Evolutionary conservation across 1,140 invertebrate species (phyloP).

Genomic region (Neodiprion virginianus): DNA sequence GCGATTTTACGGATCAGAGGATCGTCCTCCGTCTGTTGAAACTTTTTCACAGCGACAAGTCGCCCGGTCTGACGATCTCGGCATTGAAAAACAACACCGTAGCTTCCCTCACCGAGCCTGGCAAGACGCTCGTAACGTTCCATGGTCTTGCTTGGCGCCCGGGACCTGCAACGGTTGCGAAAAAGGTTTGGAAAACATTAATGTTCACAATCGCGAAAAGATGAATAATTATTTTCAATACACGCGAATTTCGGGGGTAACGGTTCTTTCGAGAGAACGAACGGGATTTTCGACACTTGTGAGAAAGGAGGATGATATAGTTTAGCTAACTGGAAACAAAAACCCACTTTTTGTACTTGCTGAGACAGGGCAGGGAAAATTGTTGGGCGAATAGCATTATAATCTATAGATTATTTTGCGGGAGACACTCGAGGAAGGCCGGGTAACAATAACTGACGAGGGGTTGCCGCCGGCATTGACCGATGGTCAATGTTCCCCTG

Average conservation of each 20-base stretch:
- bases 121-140: slow-evolving; percentile 97
- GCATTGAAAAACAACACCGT: slow-evolving; percentile 99
- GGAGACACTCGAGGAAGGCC: background rate
- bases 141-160: slow-evolving; percentile 89
- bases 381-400: slow-evolving; percentile 59
- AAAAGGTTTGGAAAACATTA: slow-evolving; percentile 16
- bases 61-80: slow-evolving; percentile 94
- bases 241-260: background rate
- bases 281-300: background rate
- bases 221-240: slow-evolving; percentile 10
- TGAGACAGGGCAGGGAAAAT: slow-evolving; percentile 54
- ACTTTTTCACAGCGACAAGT: slow-evolving; percentile 98
- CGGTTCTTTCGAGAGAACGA: background rate
- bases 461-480: slow-evolving; percentile 49
- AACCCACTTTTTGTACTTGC: slow-evolving; percentile 57
- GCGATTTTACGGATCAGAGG: slow-evolving; percentile 98
- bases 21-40: slow-evolving; percentile 98
- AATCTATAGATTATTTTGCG: background rate
- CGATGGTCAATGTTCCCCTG: slow-evolving; percentile 56
- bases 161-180: slow-evolving; percentile 66
- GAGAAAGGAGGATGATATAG: slow-evolving; percentile 3
- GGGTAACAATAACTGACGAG: background rate
- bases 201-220: background rate
- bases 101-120: slow-evolving; percentile 97
- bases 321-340: background rate